Percentiles rank a stretch among this genome's conserved stretches.
Evolutionary conservation across 2,113 vertebrate genomes (phyloP).

Genomic region (Cavia porcellus): DNA sequence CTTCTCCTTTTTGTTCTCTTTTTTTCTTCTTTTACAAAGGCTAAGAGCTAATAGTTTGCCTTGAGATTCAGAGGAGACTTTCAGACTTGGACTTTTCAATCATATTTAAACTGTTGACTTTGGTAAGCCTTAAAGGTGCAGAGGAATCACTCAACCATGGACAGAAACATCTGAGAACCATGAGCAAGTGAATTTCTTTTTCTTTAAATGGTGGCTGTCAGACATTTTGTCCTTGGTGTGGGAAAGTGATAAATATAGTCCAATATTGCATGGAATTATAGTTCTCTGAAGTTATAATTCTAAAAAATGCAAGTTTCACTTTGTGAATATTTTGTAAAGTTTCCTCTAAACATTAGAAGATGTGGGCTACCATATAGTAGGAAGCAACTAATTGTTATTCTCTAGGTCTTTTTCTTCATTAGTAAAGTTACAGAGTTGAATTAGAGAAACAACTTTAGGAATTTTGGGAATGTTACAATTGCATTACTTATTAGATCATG

Average conservation of each 20-base stretch:
- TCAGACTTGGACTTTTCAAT: neutral
- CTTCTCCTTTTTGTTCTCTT: no score
- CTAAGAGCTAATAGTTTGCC: neutral
- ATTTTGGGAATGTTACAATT: neutral
- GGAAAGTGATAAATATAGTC: neutral
- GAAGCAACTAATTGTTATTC: neutral
- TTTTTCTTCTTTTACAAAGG: neutral
- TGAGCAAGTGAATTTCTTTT: neutral
- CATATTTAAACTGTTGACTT: neutral
- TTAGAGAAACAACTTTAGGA: neutral
- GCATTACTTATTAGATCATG: neutral
- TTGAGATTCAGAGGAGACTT: neutral
- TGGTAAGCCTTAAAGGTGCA: neutral
- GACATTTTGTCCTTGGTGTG: neutral
- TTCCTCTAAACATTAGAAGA: neutral
- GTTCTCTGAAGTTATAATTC: neutral
- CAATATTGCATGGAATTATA: neutral
- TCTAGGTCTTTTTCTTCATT: neutral
- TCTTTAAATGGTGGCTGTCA: neutral
- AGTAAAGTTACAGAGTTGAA: constrained; percentile 15
- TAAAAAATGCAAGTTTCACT: neutral
- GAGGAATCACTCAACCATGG: neutral
- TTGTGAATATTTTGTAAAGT: neutral
- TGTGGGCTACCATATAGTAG: neutral
- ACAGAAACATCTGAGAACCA: neutral